Evolutionary conservation across 1,140 invertebrate genomes (phyloP), one percentile per base, ranked within the genome.

Genomic region (Drosophila mojavensis): DNA sequence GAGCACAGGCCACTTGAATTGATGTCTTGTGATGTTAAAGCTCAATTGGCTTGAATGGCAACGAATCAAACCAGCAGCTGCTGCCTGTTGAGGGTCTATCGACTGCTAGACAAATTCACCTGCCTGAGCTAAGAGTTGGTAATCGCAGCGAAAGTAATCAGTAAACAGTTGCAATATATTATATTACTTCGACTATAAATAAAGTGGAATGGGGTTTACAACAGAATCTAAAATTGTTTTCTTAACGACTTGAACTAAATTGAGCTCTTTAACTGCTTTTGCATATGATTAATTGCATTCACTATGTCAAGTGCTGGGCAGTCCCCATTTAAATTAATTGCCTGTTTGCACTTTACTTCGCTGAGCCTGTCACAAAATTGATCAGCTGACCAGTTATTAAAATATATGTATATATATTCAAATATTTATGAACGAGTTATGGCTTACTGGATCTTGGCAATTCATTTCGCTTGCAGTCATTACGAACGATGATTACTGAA

Each of bases 321-420:
- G 24, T 5, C 26, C 13, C 5, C 5, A 43, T 58, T 43, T n/a
- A 41, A 30, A 60, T 56, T n/a, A 10, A 56, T 33, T 17, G 24
- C 43, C 28, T 6, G 24, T 30, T 56, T n/a, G 33, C 15, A 6
- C 41, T 17, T 13, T 10, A 30, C 10, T 30, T 20, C n/a, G 4
- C n/a, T 20, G 43, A 33, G 24, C 9, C 28, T 33, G 43, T 56
- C 54, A n/a, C 10, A 5, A 2, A 24, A 39, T 20, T 47, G 24
- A 47, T 48, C 43, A 60, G 58, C 43, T 60, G 58, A 60, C 58
- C 28, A n/a, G 58, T 45, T 43, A 6, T 60, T 48, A 17, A 9
- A 17, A 17, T 48, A 48, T 24, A 48, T 48, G 36, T 30, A 13
- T 24, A 48, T 48, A 48, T 30, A 13, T 45, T 15, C 43, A 26